phyloP scores from a whole-genome alignment of 2,888 invertebrate species.

The Xestia xanthographa region DNA sequence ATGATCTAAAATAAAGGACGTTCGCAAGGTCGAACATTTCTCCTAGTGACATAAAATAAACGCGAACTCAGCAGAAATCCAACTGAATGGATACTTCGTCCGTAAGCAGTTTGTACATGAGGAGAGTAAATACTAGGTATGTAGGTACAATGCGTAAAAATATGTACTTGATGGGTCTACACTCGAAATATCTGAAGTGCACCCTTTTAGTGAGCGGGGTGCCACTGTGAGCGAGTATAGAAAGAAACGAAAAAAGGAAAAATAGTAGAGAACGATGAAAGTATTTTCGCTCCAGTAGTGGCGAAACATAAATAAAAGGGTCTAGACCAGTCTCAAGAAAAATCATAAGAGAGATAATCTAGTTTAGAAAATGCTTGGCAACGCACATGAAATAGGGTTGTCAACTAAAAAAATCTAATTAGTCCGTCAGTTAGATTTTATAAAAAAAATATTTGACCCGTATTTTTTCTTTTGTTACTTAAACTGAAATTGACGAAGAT shows the following conservation, averaged over 20 bases:
- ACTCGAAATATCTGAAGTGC: conserved; percentile 60
- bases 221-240: conserved; percentile 15
- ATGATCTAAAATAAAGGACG: conserved; percentile 3
- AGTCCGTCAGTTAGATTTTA: too few relatives aligned
- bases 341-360: neutral
- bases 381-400: neutral
- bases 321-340: neutral
- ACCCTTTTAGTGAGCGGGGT: conserved; percentile 62
- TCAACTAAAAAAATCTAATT: too few relatives aligned
- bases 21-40: neutral
- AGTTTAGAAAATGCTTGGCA: neutral
- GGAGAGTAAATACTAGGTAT: conserved; percentile 29
- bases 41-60: conserved; percentile 33
- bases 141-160: conserved; percentile 41
- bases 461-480: too few relatives aligned
- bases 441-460: too few relatives aligned
- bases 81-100: conserved; percentile 15
- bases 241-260: neutral
- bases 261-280: neutral
- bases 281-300: neutral
- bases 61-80: conserved; percentile 19
- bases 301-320: neutral
- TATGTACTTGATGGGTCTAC: conserved; percentile 52
- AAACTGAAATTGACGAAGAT: too few relatives aligned
- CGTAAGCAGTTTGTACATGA: conserved; percentile 24